These are phyloP conservation scores for Petaurus breviceps DNA, from an alignment of 2,113 vertebrate genomes.

Conservation along the genomic window DNA sequence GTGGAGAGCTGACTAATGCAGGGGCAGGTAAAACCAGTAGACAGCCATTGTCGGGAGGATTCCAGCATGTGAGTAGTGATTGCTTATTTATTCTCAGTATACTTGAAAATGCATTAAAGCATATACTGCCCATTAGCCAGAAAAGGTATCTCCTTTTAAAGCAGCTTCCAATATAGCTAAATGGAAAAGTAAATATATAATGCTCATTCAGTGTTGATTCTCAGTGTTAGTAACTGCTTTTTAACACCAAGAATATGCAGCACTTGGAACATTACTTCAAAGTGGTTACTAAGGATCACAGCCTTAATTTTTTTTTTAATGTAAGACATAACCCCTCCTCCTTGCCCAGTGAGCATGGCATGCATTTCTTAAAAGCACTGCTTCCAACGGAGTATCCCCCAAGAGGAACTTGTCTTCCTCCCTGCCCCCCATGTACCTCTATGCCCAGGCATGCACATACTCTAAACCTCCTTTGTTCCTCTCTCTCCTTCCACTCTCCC, in stretches of 20 bases:
- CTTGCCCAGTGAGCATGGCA: slow-evolving; percentile 28
- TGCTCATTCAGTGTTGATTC: slow-evolving; percentile 10
- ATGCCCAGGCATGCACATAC: not conserved
- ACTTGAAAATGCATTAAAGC: not conserved
- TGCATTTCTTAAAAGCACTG: slow-evolving; percentile 49
- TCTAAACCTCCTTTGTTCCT: not conserved
- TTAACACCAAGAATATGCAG: not conserved
- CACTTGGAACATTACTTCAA: not conserved
- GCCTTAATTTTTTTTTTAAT: slow-evolving; percentile 67
- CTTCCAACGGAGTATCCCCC: slow-evolving; percentile 34
- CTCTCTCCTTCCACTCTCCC: not conserved
- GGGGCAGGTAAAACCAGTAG: not conserved
- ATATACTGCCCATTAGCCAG: not conserved
- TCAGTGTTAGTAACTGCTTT: slow-evolving; percentile 25
- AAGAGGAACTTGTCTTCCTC: slow-evolving; percentile 23
- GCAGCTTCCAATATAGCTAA: not conserved
- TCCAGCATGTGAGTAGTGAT: slow-evolving; percentile 6
- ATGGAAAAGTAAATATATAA: slow-evolving; percentile 1
- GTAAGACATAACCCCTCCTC: slow-evolving; percentile 15
- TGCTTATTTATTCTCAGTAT: slow-evolving; percentile 35
- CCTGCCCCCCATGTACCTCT: not conserved
- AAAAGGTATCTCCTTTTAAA: not conserved
- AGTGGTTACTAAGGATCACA: slow-evolving; percentile 58
- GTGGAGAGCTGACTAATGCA: not conserved
- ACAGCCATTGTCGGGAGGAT: not conserved